A percentile compares a stretch with the other conserved stretches of the same genome.
Evolutionary conservation across 2,888 invertebrate genomes (phyloP).

Genomic region (Oscheius onirici): DNA sequence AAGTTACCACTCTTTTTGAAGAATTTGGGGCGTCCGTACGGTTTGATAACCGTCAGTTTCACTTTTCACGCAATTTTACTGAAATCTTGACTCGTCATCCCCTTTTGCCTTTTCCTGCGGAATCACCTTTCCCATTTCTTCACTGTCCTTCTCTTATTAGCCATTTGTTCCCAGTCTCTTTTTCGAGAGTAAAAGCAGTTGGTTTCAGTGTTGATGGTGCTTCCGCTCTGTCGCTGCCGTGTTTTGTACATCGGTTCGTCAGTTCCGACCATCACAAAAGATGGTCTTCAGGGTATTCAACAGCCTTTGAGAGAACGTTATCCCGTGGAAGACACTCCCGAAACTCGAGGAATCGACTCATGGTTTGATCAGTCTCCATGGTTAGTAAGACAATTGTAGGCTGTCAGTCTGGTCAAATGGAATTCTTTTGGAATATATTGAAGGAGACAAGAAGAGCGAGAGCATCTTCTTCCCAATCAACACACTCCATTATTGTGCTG

Average conservation of each 20-base stretch:
- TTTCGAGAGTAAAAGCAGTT: background rate
- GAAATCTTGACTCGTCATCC: background rate
- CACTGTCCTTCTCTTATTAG: background rate
- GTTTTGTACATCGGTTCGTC: conserved; percentile 95
- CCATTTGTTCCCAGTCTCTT: background rate
- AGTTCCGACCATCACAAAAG: conserved; percentile 95
- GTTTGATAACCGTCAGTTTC: conserved; percentile 2
- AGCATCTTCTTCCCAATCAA: conserved; percentile 95
- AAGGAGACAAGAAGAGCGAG: conserved; percentile 89
- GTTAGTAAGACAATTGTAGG: conserved; percentile 41
- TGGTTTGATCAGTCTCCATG: conserved; percentile 76
- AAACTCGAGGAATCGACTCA: conserved; percentile 89
- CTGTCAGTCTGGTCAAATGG: conserved; percentile 94
- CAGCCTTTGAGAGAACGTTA: conserved; percentile 94
- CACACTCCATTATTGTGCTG: conserved; percentile 92
- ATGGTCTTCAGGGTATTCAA: conserved; percentile 84
- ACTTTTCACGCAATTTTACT: background rate
- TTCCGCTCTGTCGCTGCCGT: conserved; percentile 92
- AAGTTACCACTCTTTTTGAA: conserved; percentile 4
- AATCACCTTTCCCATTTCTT: background rate
- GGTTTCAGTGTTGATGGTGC: conserved; percentile 44
- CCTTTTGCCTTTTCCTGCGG: background rate
- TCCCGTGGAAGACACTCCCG: conserved; percentile 89
- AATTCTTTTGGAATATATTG: conserved; percentile 89
- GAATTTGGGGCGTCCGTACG: background rate